Base-by-base conservation (phyloP, 2,888 invertebrate genomes). In the Tillus elongatus region DNA sequence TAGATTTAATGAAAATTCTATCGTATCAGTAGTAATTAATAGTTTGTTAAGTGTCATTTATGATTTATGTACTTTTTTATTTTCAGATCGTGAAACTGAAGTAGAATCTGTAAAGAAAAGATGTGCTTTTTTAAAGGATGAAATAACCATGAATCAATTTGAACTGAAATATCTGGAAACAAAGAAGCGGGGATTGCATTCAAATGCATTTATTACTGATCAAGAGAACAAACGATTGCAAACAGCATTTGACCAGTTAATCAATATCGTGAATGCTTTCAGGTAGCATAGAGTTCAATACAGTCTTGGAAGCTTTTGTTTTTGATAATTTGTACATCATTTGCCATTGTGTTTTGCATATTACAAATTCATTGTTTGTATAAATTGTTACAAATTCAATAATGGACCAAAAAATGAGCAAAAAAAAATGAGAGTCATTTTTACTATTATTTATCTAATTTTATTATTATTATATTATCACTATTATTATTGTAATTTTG, bases 81-180 rank as follows among this genome's bases (percentile, higher is more conserved):
- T 68, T 68, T 8, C 65, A 75, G 76, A 63, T 30, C 66, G 73
- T 26, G 67, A 65, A 45, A 61, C 56, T 40, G 73, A 74, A 52
- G 63, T 69, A 39, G 49, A 53, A 1, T 64, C 67, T 1, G 56
- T 74, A 4, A 67, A 66, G 36, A 65, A 66, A 0, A 67, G 69
- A 39, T 70, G 69, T 58, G 68, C 68, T 1, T 41, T 55, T 0
- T 60, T 73, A 26, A 64, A 69, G n/a, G 70, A 72, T 13, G 70
- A 70, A 36, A 63, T 69, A 15, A 66, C 68, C 13, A 65, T 67
- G 49, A 65, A 69, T 35, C 72, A 73, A 9, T 63, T 67, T 11
- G 59, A 67, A 13, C 68, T 72, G 9, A 67, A 56, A 41, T 54
- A 51, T 39, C 49, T 61, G 16, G 63, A 64, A 40, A 47, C 54